phyloP scores from a whole-genome alignment of 2,797 vertebrate genomes.

The Poeciliopsis presidionis region DNA sequence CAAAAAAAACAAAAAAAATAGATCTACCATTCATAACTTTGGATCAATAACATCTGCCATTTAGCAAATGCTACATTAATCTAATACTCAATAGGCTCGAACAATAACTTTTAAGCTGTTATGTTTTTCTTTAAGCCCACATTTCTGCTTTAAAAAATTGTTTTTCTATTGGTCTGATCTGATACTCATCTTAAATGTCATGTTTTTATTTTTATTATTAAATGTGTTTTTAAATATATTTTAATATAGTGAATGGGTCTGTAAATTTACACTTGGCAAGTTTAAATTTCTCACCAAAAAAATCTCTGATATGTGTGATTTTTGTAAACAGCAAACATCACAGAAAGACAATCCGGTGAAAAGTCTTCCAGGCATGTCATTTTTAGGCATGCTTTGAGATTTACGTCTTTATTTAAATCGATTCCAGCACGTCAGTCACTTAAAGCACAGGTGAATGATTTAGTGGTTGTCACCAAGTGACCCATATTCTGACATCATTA shows the following conservation, averaged over 20 bases:
- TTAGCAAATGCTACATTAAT: too few relatives aligned
- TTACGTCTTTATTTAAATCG: not conserved
- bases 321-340: not conserved
- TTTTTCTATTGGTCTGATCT: not conserved
- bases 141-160: not conserved
- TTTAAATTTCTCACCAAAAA: not conserved
- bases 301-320: not conserved
- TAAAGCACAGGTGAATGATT: conserved; percentile 54
- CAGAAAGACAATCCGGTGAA: not conserved
- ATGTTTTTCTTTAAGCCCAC: not conserved
- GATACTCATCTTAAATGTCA: not conserved
- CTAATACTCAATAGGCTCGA: too few relatives aligned
- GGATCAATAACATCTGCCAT: too few relatives aligned
- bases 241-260: not conserved
- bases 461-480: conserved; percentile 47
- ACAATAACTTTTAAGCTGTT: too few relatives aligned
- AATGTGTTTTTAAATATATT: not conserved
- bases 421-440: conserved; percentile 21
- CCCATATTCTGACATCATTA: conserved; percentile 30
- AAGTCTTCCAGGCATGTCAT: not conserved
- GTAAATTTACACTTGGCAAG: not conserved
- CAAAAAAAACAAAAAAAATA: too few relatives aligned
- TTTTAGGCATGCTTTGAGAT: not conserved
- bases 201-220: not conserved
- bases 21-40: too few relatives aligned